These are phyloP conservation scores for Ctenomys sociabilis DNA, from an alignment of 2,113 vertebrate genomes.

Conservation along the genomic window DNA sequence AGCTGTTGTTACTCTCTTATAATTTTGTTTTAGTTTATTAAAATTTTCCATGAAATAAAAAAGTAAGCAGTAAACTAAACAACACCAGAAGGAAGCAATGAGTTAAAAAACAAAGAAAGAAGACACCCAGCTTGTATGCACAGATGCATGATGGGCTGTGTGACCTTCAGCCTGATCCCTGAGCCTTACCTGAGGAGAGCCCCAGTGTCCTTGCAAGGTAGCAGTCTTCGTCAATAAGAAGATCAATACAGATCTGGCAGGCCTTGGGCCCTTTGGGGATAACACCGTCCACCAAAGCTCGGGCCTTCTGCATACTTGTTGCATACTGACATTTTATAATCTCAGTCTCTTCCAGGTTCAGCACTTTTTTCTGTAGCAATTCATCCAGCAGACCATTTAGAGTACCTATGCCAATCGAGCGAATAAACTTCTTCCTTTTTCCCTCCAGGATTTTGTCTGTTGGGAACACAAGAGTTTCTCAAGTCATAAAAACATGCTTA, in stretches of 20 bases:
- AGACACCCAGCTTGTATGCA: not conserved
- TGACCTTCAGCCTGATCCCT: too few species aligned
- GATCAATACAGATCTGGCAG: constrained; percentile 74
- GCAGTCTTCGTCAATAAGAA: constrained; percentile 67
- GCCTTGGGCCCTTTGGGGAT: constrained; percentile 82
- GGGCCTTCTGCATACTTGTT: constrained; percentile 71
- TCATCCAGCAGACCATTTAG: constrained; percentile 84
- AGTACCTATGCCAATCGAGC: accelerated
- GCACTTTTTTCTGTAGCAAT: constrained; percentile 63
- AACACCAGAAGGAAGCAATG: not conserved
- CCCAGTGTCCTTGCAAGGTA: constrained; percentile 69
- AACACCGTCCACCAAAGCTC: constrained; percentile 82
- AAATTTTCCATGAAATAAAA: not conserved
- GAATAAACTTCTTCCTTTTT: constrained; percentile 67
- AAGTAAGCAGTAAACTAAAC: not conserved
- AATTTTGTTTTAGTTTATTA: not conserved
- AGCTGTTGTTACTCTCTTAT: not conserved
- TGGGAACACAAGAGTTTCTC: not conserved
- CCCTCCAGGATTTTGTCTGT: constrained; percentile 72
- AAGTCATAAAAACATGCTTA: not conserved
- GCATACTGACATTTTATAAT: constrained; percentile 59
- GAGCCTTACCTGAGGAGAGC: constrained; percentile 26
- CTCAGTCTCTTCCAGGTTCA: constrained; percentile 82
- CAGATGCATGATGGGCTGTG: accelerated
- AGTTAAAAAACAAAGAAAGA: not conserved